These are phyloP conservation scores for Coenobita brevimanus DNA, from an alignment of 1,140 invertebrate genomes.

Conservation along the genomic window DNA sequence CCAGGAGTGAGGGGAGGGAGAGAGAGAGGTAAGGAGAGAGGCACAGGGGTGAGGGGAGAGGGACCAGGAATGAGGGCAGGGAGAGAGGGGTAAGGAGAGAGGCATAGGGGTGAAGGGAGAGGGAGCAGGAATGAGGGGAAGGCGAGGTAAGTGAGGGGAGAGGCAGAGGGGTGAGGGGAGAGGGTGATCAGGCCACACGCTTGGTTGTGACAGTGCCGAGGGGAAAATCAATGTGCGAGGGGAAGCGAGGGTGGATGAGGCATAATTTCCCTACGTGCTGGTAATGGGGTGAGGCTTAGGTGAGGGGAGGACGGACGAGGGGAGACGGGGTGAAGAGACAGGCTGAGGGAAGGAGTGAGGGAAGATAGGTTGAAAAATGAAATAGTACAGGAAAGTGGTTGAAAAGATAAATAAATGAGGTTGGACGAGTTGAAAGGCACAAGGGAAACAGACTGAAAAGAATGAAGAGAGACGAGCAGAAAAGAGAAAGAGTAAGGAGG, in stretches of 20 bases:
- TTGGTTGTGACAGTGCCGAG: slow-evolving; percentile 32
- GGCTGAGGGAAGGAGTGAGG: background rate
- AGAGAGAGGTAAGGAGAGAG: background rate
- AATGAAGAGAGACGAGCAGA: too few species aligned
- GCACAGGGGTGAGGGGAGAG: background rate
- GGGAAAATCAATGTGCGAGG: slow-evolving; percentile 49
- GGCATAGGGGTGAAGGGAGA: background rate
- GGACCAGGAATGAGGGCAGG: background rate
- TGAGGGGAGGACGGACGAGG: background rate
- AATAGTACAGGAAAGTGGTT: background rate
- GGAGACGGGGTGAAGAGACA: background rate
- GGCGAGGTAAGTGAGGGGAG: background rate
- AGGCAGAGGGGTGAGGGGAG: background rate
- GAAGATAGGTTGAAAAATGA: too few species aligned
- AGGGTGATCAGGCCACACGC: background rate
- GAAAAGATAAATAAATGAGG: background rate
- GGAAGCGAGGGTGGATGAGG: slow-evolving; percentile 33
- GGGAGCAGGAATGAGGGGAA: background rate
- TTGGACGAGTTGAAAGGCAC: background rate
- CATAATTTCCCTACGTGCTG: slow-evolving; percentile 36
- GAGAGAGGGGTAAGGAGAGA: background rate
- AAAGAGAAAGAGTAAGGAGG: too few species aligned
- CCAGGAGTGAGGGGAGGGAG: too few species aligned
- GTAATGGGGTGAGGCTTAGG: slow-evolving; percentile 21
- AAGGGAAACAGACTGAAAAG: background rate